phyloP scores from a whole-genome alignment of 2,797 vertebrate species.

The Garrulus glandarius region DNA sequence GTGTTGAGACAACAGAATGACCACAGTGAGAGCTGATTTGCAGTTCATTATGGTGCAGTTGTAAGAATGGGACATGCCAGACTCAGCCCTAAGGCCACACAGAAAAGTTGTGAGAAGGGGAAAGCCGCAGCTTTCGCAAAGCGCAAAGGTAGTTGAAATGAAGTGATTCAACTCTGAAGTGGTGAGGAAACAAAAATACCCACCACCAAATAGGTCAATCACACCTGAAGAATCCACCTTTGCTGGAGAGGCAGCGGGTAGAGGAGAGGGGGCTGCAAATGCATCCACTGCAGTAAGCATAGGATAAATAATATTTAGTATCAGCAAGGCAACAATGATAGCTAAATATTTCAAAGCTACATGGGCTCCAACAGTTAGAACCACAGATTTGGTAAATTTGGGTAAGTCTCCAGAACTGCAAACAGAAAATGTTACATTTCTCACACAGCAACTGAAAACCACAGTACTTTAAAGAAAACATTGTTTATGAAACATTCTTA shows the following conservation, averaged over 20 bases:
- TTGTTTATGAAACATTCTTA: background rate
- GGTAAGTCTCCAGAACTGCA: conserved; percentile 39
- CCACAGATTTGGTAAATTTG: background rate
- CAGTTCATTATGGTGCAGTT: background rate
- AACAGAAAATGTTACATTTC: conserved; percentile 46
- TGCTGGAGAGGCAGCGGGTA: conserved; percentile 83
- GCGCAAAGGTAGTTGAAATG: conserved; percentile 45
- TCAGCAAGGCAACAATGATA: conserved; percentile 56
- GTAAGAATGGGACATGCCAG: background rate
- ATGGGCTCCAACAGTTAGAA: background rate
- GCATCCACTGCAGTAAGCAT: conserved; percentile 82
- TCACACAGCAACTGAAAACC: conserved; percentile 44
- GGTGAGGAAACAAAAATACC: conserved; percentile 79
- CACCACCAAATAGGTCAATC: conserved; percentile 97
- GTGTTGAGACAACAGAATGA: background rate
- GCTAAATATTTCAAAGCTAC: conserved; percentile 46
- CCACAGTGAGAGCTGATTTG: background rate
- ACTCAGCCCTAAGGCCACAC: background rate
- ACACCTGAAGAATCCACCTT: conserved; percentile 88
- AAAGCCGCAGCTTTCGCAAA: background rate
- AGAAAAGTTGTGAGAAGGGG: background rate
- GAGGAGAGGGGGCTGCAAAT: conserved; percentile 81
- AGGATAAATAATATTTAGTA: conserved; percentile 66
- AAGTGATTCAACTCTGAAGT: conserved; percentile 48
- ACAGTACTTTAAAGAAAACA: background rate